A percentile compares a stretch with the other conserved stretches of the same genome.
These are phyloP conservation scores for Tenebrosternarchus preto DNA, from an alignment of 2,113 vertebrate species.

Conservation along the genomic window DNA sequence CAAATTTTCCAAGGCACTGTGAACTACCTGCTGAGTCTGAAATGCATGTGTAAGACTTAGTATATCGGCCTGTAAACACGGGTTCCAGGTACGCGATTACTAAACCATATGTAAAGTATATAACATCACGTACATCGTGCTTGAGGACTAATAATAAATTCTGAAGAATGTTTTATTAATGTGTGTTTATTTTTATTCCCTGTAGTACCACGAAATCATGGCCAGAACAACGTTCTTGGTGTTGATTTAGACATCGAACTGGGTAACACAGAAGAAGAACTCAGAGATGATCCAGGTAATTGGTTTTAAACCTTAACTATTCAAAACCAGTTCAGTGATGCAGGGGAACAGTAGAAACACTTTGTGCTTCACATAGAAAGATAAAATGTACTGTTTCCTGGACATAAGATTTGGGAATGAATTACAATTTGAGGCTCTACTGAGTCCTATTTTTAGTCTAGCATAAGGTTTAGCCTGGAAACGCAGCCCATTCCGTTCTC, in stretches of 20 bases:
- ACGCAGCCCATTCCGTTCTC: constrained; percentile 3
- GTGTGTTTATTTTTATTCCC: constrained; percentile 45
- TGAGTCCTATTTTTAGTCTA: constrained; percentile 3
- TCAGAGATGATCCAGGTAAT: constrained; percentile 90
- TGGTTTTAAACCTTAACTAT: background rate
- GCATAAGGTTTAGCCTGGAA: constrained; percentile 8
- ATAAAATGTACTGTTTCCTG: background rate
- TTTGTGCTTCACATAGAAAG: background rate
- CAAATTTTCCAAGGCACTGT: too few relatives aligned
- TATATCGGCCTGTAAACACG: too few relatives aligned
- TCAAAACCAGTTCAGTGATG: too few relatives aligned
- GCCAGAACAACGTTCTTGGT: constrained; percentile 82
- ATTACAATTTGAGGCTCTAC: background rate
- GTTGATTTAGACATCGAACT: constrained; percentile 88
- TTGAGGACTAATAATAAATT: background rate
- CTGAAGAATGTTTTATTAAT: background rate
- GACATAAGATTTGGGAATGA: background rate
- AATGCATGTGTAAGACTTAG: too few relatives aligned
- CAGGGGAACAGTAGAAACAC: background rate
- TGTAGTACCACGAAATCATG: constrained; percentile 87
- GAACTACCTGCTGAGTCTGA: too few relatives aligned
- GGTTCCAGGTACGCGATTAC: too few relatives aligned
- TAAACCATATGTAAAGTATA: too few relatives aligned
- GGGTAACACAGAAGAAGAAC: constrained; percentile 89
- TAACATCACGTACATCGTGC: too few relatives aligned